phyloP scores from a whole-genome alignment of 2,113 vertebrate genomes.

The Serranochromis macrocephalus region DNA sequence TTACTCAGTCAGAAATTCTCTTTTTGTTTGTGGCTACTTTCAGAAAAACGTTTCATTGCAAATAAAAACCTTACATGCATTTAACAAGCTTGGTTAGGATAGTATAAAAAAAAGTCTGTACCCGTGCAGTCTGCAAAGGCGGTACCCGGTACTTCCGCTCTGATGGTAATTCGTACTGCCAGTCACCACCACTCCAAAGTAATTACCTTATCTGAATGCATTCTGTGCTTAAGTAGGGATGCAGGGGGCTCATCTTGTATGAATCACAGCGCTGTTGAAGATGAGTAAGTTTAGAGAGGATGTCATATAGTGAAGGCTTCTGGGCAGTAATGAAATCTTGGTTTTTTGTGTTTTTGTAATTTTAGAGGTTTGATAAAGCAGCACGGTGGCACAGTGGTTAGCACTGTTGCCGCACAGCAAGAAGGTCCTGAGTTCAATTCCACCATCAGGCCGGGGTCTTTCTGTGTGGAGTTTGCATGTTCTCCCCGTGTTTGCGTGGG shows the following conservation, averaged over 20 bases:
- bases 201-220: conserved; percentile 1
- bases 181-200: neutral
- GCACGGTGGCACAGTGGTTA: neutral
- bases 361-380: neutral
- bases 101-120: neutral
- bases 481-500: neutral
- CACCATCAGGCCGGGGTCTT: neutral
- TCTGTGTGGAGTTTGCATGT: neutral
- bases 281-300: neutral
- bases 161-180: neutral
- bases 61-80: neutral
- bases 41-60: neutral
- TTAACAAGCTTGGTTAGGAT: neutral
- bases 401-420: neutral
- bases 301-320: neutral
- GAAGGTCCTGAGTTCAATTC: neutral
- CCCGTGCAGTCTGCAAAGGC: neutral
- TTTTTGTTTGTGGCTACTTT: neutral
- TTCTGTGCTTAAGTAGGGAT: neutral
- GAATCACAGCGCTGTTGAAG: conserved; percentile 5
- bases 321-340: neutral
- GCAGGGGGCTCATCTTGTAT: neutral
- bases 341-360: neutral
- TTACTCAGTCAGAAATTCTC: neutral
- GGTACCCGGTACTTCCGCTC: neutral